phyloP scores from a whole-genome alignment of 2,113 vertebrate species.

The Rhabdornis inornatus region DNA sequence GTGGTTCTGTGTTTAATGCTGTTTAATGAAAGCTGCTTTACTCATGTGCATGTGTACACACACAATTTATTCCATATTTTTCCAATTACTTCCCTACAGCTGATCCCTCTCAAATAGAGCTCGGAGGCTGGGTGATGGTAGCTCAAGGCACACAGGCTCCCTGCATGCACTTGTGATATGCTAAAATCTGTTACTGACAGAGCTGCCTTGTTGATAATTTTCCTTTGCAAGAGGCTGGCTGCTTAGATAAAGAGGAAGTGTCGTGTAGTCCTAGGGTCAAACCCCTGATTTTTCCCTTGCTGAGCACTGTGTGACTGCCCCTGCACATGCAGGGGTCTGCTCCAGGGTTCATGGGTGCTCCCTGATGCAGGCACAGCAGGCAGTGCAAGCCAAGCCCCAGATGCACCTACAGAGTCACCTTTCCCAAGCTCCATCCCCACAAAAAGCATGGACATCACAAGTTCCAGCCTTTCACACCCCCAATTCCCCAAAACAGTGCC shows the following conservation, averaged over 20 bases:
- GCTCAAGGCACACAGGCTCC: background rate
- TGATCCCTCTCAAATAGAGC: background rate
- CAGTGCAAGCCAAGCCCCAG: background rate
- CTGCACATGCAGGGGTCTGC: background rate
- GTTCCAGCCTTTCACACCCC: too few relatives aligned
- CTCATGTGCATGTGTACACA: background rate
- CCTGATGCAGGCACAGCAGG: background rate
- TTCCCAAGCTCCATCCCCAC: background rate
- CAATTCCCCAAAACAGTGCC: background rate
- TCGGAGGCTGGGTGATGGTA: background rate
- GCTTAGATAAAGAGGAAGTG: background rate
- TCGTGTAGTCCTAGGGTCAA: background rate
- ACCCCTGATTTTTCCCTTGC: background rate
- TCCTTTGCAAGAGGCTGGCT: background rate
- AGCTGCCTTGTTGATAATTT: background rate
- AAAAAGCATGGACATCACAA: fast-evolving
- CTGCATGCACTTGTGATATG: background rate
- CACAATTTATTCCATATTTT: background rate
- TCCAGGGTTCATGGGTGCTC: fast-evolving
- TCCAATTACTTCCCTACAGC: background rate
- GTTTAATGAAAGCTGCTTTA: background rate
- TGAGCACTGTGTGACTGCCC: background rate
- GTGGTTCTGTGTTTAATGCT: background rate
- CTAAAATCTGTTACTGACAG: background rate
- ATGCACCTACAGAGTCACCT: background rate